Conservation (phyloP, 2,888 invertebrate genomes). For the Atherix ibis region DNA sequence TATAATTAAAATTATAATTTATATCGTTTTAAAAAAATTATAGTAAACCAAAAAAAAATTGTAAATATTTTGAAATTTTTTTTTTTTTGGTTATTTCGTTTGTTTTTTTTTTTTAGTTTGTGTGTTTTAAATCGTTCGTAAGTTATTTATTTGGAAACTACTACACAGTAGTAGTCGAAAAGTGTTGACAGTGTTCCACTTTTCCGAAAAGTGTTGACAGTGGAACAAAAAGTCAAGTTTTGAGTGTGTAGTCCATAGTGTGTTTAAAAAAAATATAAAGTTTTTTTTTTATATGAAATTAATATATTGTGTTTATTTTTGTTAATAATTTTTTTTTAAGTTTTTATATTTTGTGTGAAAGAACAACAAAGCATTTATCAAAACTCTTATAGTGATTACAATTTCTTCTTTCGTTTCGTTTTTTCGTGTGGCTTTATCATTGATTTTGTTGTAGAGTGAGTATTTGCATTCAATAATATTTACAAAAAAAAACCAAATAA, state of each 20-base stretch:
- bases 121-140: too few species aligned
- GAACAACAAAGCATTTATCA: too few species aligned
- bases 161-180: background rate
- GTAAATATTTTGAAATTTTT: too few species aligned
- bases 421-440: slow-evolving; percentile 24
- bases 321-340: slow-evolving; percentile 1
- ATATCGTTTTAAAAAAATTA: too few species aligned
- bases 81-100: too few species aligned
- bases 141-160: too few species aligned
- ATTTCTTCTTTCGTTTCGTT: slow-evolving; percentile 7
- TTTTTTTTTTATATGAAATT: background rate
- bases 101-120: too few species aligned
- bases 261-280: too few species aligned
- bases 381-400: slow-evolving; percentile 8
- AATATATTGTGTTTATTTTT: background rate
- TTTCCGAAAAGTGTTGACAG: background rate
- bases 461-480: slow-evolving; percentile 10
- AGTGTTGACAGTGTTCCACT: background rate
- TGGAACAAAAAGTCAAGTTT: background rate
- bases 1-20: too few species aligned
- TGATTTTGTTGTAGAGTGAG: slow-evolving; percentile 22
- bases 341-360: too few species aligned
- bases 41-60: too few species aligned
- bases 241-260: too few species aligned
- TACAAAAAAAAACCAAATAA: slow-evolving; percentile 2